Evolutionary conservation across 1,140 invertebrate genomes (phyloP).

Genomic region (Rhagoletis zephyria): DNA sequence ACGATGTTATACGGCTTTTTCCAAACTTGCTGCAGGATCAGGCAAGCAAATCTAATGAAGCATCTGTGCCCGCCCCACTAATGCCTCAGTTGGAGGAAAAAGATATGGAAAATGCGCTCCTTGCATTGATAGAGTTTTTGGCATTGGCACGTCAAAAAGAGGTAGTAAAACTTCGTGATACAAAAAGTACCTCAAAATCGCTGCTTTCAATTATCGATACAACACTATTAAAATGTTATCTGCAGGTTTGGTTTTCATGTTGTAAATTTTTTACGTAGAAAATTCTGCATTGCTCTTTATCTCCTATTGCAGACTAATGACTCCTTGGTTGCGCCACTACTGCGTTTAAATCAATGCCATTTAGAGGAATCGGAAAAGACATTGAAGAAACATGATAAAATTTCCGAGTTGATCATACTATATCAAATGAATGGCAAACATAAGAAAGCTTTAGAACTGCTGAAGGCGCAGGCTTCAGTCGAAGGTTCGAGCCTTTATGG

Average conservation of each 20-base stretch:
- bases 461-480: slow-evolving; percentile 84
- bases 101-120: slow-evolving; percentile 90
- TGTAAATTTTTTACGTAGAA: neutral
- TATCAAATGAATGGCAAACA: slow-evolving; percentile 95
- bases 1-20: slow-evolving; percentile 94
- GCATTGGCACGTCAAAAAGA: slow-evolving; percentile 81
- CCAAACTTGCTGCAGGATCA: slow-evolving; percentile 84
- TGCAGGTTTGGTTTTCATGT: slow-evolving; percentile 79
- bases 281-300: slow-evolving; percentile 61
- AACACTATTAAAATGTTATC: slow-evolving; percentile 95
- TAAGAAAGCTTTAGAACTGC: slow-evolving; percentile 89
- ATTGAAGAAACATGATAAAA: slow-evolving; percentile 88
- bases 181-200: slow-evolving; percentile 74
- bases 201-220: slow-evolving; percentile 96
- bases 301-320: slow-evolving; percentile 85
- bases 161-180: slow-evolving; percentile 66
- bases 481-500: slow-evolving; percentile 85
- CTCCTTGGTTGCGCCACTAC: slow-evolving; percentile 89
- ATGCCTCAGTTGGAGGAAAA: slow-evolving; percentile 82
- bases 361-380: slow-evolving; percentile 94
- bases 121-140: slow-evolving; percentile 91
- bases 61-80: slow-evolving; percentile 74
- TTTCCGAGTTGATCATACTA: slow-evolving; percentile 93
- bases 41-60: slow-evolving; percentile 74
- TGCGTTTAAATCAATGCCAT: slow-evolving; percentile 95